Evolutionary conservation across 1,140 invertebrate genomes (phyloP).

Genomic region (Drosophila subobscura): DNA sequence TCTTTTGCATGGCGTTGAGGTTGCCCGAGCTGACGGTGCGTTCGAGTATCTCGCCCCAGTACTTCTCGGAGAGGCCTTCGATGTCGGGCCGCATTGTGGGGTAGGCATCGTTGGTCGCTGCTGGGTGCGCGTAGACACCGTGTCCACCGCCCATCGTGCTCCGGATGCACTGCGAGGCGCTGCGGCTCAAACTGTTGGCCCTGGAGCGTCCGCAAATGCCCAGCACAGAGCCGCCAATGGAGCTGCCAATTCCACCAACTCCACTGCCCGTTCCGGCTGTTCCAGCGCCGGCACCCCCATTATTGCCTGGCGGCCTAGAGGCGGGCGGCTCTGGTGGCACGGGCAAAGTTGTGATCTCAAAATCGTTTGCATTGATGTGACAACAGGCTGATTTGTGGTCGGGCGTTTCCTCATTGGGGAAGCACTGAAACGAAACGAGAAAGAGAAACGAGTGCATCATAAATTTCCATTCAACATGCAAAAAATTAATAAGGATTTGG

Average conservation of each 20-base stretch:
- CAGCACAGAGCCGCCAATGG: constrained; percentile 74
- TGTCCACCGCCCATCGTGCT: constrained; percentile 53
- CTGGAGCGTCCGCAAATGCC: constrained; percentile 76
- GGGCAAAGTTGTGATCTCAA: constrained; percentile 79
- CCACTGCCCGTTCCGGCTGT: constrained; percentile 5
- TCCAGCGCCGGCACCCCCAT: constrained; percentile 54
- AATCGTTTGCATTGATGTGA: constrained; percentile 83
- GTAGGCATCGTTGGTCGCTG: constrained; percentile 35
- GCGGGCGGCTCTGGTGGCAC: constrained; percentile 77
- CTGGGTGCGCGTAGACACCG: constrained; percentile 43
- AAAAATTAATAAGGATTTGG: constrained; percentile 71
- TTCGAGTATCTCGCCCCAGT: constrained; percentile 90
- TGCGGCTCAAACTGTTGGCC: constrained; percentile 77
- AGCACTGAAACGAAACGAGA: constrained; percentile 67
- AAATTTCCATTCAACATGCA: constrained; percentile 51
- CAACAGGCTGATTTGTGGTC: constrained; percentile 83
- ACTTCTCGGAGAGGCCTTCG: constrained; percentile 89
- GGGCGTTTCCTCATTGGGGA: constrained; percentile 77
- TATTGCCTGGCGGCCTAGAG: constrained; percentile 66
- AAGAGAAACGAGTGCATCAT: constrained; percentile 40
- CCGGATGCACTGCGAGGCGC: constrained; percentile 74
- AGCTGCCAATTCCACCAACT: constrained; percentile 57
- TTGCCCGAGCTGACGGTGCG: constrained; percentile 88
- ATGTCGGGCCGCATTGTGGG: constrained; percentile 85
- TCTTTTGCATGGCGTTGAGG: constrained; percentile 87